Evolutionary conservation across 2,113 vertebrate species (phyloP).

Genomic region (Solenodon paradoxus): DNA sequence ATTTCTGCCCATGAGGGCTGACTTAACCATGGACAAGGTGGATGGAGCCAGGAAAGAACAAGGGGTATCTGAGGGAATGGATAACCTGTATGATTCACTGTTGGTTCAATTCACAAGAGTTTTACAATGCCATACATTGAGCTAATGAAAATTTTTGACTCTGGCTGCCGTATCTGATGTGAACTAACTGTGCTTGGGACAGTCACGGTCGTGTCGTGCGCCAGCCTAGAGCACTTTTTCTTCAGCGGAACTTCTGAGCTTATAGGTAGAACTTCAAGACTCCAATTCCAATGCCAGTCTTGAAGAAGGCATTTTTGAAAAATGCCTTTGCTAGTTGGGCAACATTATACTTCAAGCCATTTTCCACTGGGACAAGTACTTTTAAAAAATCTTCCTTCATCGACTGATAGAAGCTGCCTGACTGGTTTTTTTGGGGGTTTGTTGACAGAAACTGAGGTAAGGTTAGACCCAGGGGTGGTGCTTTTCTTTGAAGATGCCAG

Average conservation of each 20-base stretch:
- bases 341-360: neutral
- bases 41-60: neutral
- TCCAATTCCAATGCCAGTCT: neutral
- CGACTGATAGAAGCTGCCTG: neutral
- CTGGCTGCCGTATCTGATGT: neutral
- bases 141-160: neutral
- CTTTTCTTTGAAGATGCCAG: neutral
- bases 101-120: neutral
- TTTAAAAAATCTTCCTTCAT: slow-evolving; percentile 19
- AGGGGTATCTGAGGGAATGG: neutral
- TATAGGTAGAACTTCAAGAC: neutral
- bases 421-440: neutral
- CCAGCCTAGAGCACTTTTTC: neutral
- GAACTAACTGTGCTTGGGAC: neutral
- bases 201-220: neutral
- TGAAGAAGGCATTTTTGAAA: neutral
- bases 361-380: neutral
- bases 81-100: neutral
- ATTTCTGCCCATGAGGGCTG: neutral
- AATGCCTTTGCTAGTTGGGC: neutral
- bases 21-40: neutral
- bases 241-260: neutral
- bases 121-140: neutral
- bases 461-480: neutral
- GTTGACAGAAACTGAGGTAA: neutral